Base-by-base conservation (phyloP, 2,113 vertebrate genomes). In the Platysteira castanea region DNA sequence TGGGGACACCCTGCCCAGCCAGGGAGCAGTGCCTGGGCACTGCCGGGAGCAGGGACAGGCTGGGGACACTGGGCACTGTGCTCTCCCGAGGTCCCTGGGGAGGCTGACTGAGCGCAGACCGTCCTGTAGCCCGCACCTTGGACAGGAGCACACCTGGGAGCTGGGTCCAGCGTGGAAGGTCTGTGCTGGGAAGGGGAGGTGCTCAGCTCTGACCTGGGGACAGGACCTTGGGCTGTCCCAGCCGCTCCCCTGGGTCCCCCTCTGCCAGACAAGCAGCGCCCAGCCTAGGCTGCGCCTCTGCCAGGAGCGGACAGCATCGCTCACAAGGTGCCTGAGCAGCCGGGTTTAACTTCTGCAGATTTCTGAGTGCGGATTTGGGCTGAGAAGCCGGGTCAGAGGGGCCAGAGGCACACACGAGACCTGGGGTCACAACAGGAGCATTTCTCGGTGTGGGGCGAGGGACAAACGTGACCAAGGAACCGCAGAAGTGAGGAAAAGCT, bases 261-360 rank as follows among this genome's bases (percentile, higher is more conserved):
- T 13, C 30, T 33, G 18, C 28, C 56, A 22, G 49, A 27, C 56
- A 31, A 84, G 65, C 28, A 42, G 54, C 0, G 2, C 39, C 65
- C 53, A 30, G 65, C 35, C 31, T 39, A 30, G 50, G 31, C 44
- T 31, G 21, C 5, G 2, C 30, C 46, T 79, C 56, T 39, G 33
- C 46, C 2, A 19, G 31, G 19, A 12, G 17, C 17, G 5, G 28
- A n/a, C 0, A 39, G 18, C 2, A 1, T 13, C 8, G 7, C 42
- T 63, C 61, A 57, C 47, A 47, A 6, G 0, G 7, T 41, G 87
- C 24, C 67, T 26, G 15, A 65, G 28, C 6, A 15, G 42, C n/a
- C 41, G 15, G 1, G 6, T 39, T 46, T 31, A 7, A 50, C 41
- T 84, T 30, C 71, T 73, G 67, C 65, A 26, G 8, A 6, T 60